Base-by-base conservation (phyloP, 2,113 vertebrate genomes). In the Oceanites oceanicus region DNA sequence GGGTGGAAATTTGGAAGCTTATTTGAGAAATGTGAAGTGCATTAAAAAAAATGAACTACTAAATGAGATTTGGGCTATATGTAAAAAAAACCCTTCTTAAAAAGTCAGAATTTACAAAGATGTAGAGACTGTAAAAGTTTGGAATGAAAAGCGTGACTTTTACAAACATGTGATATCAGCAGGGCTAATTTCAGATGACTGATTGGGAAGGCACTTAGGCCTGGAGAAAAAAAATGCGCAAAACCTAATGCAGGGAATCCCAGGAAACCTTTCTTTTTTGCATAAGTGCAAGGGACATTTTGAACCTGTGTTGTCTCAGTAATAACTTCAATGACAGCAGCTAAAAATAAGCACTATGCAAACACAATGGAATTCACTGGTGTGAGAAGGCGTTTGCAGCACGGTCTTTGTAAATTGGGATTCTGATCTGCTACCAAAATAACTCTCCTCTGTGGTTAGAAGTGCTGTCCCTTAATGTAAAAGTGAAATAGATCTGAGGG, bases 1-100 rank as follows among this genome's bases (percentile, higher is more conserved):
- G 2, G n/a, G 42, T 74, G 45, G 66, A 96, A 95, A 91, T 83
- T 88, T 86, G 42, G 65, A 86, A 77, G 59, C 36, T 94, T 86
- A 53, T 88, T 88, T 95, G 72, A 86, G 79, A 86, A 77, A 94
- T 84, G 32, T 81, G 38, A 92, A 89, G 21, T 42, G 6, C 65
- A 89, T 96, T 94, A 91, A 94, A 88, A 81, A 53, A 90, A 94
- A 86, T 45, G 7, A 88, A 38, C 10, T 86, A 13, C n/a, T n/a
- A 63, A 86, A 80, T 56, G n/a, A 71, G 27, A 86, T 59, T 15
- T 76, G 9, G 25, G 8, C 45, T 76, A 40, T 16, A 20, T 4
- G 16, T 88, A 10, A 83, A 86, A 88, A 70, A 45, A 3, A 2
- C 0, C 22, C 72, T 72, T 56, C 44, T 92, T 72, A 49, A 40